Evolutionary conservation across 2,113 vertebrate species (phyloP), one percentile per base, ranked within the genome.

Genomic region (Myiozetetes cayanensis): DNA sequence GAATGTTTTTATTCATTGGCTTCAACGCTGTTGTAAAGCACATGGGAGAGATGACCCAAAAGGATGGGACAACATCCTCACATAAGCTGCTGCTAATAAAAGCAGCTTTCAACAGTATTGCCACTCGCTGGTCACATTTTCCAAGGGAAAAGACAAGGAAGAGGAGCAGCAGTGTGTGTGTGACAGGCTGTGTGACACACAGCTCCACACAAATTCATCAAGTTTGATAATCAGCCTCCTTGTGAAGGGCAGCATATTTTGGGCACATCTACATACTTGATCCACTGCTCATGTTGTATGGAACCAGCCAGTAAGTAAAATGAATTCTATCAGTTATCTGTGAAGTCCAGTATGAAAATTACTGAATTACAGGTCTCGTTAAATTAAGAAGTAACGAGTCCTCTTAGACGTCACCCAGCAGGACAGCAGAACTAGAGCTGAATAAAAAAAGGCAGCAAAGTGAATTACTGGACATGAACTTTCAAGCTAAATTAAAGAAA

Each of bases 1-100:
- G 86, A 96, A 96, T 95, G 90, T 90, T 96, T 95, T 94, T 70
- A 96, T 96, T 96, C 95, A 95, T 80, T 16, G 46, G n/a, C 62
- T 87, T 78, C 79, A 56, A 43, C 15, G 6, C 52, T 82, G 73
- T 15, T 85, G 80, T 76, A 85, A 73, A 93, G 92, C 94, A 58
- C 96, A 93, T 85, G 90, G 90, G 28, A 85, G 80, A 78, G 92
- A 93, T 73, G 88, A 87, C 90, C 93, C 94, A 58, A 75, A 93
- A 90, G 52, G 90, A 82, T 1, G 4, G 83, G 93, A 79, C 39
- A 95, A 82, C 80, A 90, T 89, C 93, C 83, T n/a, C 49, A 19
- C 50, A n/a, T 12, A 63, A 62, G 76, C 80, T 90, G 86, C 76
- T 65, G 86, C 80, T 93, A 35, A 93, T 87, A 85, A 96, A 94